Percentiles rank a stretch among this genome's conserved stretches.
phyloP scores from a whole-genome alignment of 2,888 invertebrate species.

The Nomada goodeniana region DNA sequence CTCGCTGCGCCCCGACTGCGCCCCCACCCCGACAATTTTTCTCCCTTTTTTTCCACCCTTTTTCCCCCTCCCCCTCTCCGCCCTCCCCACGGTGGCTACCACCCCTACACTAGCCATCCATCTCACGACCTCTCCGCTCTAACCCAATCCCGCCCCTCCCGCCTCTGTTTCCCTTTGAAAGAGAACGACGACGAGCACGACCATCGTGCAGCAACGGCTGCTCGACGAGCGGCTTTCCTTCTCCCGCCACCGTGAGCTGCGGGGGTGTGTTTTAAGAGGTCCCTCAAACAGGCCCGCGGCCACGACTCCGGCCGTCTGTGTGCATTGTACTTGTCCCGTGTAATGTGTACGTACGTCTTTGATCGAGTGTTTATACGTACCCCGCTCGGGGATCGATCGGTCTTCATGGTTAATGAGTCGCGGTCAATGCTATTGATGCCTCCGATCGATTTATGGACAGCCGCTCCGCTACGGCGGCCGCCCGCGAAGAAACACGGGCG shows the following conservation, averaged over 20 bases:
- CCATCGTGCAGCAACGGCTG: not conserved
- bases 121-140: conserved; percentile 28
- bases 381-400: conserved; percentile 62
- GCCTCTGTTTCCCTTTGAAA: conserved; percentile 18
- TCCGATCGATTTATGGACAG: conserved; percentile 62
- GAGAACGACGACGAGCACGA: conserved; percentile 25
- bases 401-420: conserved; percentile 68
- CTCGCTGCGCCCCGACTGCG: conserved; percentile 28
- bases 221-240: conserved; percentile 29
- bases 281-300: conserved; percentile 64
- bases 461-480: not conserved
- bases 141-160: conserved; percentile 38
- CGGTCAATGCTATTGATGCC: conserved; percentile 66
- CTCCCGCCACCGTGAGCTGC: conserved; percentile 63
- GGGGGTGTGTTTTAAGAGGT: conserved; percentile 81
- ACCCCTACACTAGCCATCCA: conserved; percentile 50
- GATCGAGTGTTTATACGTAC: conserved; percentile 69
- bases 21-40: conserved; percentile 27
- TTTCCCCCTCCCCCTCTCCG: conserved; percentile 57
- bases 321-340: conserved; percentile 68
- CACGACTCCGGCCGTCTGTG: conserved; percentile 61
- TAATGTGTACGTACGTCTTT: conserved; percentile 71
- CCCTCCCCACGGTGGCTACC: conserved; percentile 33
- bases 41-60: conserved; percentile 41
- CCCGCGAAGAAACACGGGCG: conserved; percentile 8